These are phyloP conservation scores for Nothura maculosa DNA, from an alignment of 2,797 vertebrate species.

Conservation along the genomic window DNA sequence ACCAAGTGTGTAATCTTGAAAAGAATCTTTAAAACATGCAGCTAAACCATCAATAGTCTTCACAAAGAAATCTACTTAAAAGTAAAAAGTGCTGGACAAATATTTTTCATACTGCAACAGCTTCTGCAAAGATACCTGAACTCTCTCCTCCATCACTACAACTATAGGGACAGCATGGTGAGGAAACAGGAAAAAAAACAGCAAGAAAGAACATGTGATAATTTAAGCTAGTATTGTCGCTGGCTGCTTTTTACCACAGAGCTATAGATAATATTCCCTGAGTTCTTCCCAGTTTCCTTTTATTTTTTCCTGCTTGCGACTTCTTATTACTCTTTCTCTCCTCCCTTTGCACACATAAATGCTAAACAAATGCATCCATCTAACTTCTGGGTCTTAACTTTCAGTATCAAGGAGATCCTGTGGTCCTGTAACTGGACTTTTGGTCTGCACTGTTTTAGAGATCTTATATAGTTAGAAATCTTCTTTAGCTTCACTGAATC, in stretches of 20 bases:
- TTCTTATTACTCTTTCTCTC: background rate
- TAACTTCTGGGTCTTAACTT: background rate
- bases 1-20: background rate
- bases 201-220: background rate
- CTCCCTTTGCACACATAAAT: background rate
- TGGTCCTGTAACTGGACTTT: background rate
- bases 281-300: background rate
- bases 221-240: background rate
- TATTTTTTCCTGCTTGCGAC: background rate
- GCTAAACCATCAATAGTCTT: background rate
- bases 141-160: background rate
- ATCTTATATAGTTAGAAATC: background rate
- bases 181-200: background rate
- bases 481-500: background rate
- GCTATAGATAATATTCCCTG: background rate
- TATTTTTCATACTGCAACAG: background rate
- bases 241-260: background rate
- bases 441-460: background rate
- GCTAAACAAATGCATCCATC: background rate
- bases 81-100: background rate
- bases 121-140: background rate
- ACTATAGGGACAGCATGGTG: accelerated
- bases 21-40: background rate
- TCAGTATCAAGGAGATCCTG: background rate
- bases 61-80: background rate